Evolutionary conservation across 2,113 vertebrate genomes (phyloP).

Genomic region (Bostrychus sinensis): DNA sequence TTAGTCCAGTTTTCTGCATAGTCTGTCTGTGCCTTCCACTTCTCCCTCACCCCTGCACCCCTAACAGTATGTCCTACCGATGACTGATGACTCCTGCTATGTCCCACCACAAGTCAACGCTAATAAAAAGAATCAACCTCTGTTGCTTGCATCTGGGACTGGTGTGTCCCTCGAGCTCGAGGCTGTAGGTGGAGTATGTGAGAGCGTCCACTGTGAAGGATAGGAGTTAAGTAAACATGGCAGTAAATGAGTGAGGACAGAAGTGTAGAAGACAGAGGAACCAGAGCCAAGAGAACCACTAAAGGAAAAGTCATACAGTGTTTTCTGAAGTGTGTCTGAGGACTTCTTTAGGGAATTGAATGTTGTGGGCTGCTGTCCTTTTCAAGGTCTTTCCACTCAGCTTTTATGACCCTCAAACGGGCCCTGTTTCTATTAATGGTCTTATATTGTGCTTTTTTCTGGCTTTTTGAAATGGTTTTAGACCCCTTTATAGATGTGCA

Average conservation of each 20-base stretch:
- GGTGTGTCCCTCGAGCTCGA: constrained; percentile 14
- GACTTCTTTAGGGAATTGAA: neutral
- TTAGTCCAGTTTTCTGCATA: constrained; percentile 16
- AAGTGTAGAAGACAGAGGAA: neutral
- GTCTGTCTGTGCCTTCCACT: constrained; percentile 23
- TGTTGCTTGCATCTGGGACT: constrained; percentile 42
- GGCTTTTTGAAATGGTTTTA: too few relatives aligned
- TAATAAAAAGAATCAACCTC: constrained; percentile 55
- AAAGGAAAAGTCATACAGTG: neutral
- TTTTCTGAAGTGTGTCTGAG: constrained; percentile 10
- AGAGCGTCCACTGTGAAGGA: constrained; percentile 26
- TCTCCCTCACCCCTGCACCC: constrained; percentile 41
- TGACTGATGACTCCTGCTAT: constrained; percentile 49
- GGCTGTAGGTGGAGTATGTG: constrained; percentile 7
- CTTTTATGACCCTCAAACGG: neutral
- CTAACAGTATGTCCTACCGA: constrained; percentile 17
- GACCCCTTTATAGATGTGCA: too few relatives aligned
- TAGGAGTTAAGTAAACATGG: constrained; percentile 23
- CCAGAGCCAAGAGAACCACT: neutral
- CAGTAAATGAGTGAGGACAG: constrained; percentile 16
- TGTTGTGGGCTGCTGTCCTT: constrained; percentile 15
- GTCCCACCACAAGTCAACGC: constrained; percentile 30
- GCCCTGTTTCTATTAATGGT: neutral
- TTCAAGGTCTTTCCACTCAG: constrained; percentile 17
- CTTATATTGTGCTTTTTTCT: too few relatives aligned